Conservation (phyloP, 2,888 invertebrate genomes). For the Drosophila silvestris region DNA sequence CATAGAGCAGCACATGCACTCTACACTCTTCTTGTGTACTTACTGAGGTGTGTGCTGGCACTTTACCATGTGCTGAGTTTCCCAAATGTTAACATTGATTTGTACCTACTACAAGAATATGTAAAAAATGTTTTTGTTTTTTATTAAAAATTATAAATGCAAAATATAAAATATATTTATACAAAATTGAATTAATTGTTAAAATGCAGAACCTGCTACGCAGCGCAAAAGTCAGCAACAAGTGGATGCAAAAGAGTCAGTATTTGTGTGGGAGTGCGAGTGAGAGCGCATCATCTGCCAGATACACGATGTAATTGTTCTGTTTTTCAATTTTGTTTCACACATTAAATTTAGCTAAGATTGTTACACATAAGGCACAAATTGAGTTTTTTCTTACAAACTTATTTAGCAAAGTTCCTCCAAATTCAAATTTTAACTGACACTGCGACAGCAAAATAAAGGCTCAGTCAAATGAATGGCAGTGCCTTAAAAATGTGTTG, state of each 20-base stretch:
- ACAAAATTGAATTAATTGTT: not conserved
- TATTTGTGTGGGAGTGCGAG: constrained; percentile 4
- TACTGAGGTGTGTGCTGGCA: not conserved
- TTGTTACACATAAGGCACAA: not conserved
- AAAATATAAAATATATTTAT: not conserved
- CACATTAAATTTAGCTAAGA: not conserved
- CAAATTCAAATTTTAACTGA: constrained; percentile 27
- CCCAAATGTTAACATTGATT: not conserved
- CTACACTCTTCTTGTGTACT: constrained; percentile 5
- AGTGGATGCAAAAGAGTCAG: not conserved
- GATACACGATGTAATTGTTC: constrained; percentile 5
- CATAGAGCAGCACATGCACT: constrained; percentile 22
- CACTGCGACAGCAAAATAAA: not conserved
- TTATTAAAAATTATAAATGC: not conserved
- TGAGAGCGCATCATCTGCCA: not conserved
- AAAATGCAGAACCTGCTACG: not conserved
- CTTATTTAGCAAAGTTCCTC: not conserved
- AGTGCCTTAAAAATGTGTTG: constrained; percentile 26
- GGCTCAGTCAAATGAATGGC: constrained; percentile 13
- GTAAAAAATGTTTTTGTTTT: not conserved
- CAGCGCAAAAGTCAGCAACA: not conserved
- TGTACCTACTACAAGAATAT: not conserved
- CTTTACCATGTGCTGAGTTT: not conserved
- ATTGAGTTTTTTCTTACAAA: not conserved
- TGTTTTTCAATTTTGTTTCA: not conserved